A percentile compares a stretch with the other conserved stretches of the same genome.
phyloP scores from a whole-genome alignment of 2,888 invertebrate species.

The Clepsis dumicolana region DNA sequence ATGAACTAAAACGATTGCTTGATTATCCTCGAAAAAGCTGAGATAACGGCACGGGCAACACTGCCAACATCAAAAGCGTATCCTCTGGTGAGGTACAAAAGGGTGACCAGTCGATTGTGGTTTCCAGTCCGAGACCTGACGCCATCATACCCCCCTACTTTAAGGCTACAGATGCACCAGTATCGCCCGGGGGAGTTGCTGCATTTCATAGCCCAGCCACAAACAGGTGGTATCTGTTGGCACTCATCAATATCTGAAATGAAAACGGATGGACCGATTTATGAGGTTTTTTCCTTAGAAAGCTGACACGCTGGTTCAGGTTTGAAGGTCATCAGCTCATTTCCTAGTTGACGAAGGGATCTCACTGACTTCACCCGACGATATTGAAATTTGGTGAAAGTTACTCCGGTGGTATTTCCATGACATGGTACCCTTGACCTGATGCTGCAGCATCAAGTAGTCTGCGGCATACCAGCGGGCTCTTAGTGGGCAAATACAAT shows the following conservation, averaged over 20 bases:
- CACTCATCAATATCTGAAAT: slow-evolving; percentile 2
- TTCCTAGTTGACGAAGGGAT: too few relatives aligned
- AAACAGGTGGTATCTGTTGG: not conserved
- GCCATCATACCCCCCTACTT: not conserved
- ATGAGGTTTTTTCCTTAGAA: too few relatives aligned
- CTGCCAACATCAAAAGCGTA: not conserved
- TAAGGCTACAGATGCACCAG: not conserved
- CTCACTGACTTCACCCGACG: too few relatives aligned
- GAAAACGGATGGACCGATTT: not conserved
- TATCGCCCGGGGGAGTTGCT: not conserved
- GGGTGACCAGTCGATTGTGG: not conserved
- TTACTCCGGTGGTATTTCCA: too few relatives aligned
- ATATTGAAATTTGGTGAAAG: too few relatives aligned
- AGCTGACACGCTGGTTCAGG: too few relatives aligned
- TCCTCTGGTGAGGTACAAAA: not conserved
- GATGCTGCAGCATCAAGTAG: too few relatives aligned
- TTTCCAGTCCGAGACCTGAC: not conserved
- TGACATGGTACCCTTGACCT: too few relatives aligned
- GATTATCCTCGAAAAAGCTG: not conserved
- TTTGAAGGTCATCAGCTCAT: too few relatives aligned
- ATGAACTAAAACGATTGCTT: not conserved
- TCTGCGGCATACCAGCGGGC: too few relatives aligned
- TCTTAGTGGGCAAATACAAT: too few relatives aligned
- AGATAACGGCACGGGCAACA: not conserved
- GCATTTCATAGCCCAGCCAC: not conserved